Conservation (phyloP, 2,888 invertebrate genomes). For the Drosophila monieri region DNA sequence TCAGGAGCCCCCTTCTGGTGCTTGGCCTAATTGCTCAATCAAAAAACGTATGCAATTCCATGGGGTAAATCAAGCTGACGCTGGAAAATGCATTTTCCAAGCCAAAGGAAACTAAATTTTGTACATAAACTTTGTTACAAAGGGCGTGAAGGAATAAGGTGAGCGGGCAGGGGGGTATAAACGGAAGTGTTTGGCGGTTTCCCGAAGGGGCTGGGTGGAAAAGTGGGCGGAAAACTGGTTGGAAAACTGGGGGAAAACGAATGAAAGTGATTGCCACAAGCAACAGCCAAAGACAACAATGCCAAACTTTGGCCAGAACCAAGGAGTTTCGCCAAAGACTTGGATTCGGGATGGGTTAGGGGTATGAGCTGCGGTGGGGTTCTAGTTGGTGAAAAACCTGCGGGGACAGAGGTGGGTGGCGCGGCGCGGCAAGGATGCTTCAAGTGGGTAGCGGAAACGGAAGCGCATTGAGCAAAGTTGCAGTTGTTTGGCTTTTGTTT, state of each 20-base stretch:
- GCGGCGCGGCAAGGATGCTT: neutral
- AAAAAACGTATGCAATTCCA: slow-evolving; percentile 75
- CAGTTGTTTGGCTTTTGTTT: slow-evolving; percentile 76
- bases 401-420: neutral
- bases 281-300: slow-evolving; percentile 75
- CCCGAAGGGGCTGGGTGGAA: slow-evolving; percentile 14
- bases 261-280: slow-evolving; percentile 74
- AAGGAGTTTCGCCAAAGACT: slow-evolving; percentile 25
- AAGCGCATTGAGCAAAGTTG: slow-evolving; percentile 80
- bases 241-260: slow-evolving; percentile 37
- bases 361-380: neutral
- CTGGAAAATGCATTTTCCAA: slow-evolving; percentile 49
- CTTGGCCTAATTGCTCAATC: slow-evolving; percentile 73
- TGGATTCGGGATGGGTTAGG: neutral
- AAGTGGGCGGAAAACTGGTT: neutral
- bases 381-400: neutral
- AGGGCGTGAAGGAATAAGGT: slow-evolving; percentile 10
- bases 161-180: slow-evolving; percentile 21
- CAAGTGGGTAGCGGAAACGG: slow-evolving; percentile 66
- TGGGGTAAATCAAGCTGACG: slow-evolving; percentile 61
- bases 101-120: slow-evolving; percentile 51
- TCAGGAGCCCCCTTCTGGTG: neutral
- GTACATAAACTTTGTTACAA: slow-evolving; percentile 60
- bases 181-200: slow-evolving; percentile 76
- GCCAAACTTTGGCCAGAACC: slow-evolving; percentile 65